Evolutionary conservation across 2,797 vertebrate genomes (phyloP).

Genomic region (Enteromius anoplus): DNA sequence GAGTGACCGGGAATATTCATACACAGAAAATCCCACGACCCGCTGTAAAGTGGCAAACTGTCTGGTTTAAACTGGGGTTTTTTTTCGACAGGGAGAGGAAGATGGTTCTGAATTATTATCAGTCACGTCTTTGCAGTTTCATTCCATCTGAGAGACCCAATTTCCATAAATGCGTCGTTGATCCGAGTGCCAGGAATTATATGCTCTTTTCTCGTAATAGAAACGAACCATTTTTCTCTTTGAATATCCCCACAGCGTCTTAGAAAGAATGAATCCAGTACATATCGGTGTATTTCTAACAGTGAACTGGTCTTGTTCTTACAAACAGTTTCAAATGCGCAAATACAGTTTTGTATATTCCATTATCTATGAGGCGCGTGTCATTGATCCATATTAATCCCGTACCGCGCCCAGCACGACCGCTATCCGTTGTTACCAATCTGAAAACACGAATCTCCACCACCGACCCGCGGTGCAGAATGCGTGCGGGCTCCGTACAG

Average conservation of each 20-base stretch:
- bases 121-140: conserved; percentile 35
- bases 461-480: conserved; percentile 37
- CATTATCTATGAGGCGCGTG: conserved; percentile 29
- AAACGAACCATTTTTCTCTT: conserved; percentile 25
- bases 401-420: conserved; percentile 31
- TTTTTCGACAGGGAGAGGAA: background rate
- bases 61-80: background rate
- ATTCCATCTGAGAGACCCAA: conserved; percentile 8
- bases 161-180: conserved; percentile 30
- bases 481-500: conserved; percentile 33
- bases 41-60: background rate
- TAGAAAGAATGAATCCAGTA: background rate
- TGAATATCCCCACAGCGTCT: conserved; percentile 23
- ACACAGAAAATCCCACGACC: background rate
- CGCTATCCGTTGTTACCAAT: conserved; percentile 22
- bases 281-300: conserved; percentile 2
- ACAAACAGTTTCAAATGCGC: conserved; percentile 44
- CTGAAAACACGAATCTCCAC: conserved; percentile 7
- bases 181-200: conserved; percentile 17
- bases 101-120: conserved; percentile 9
- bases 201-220: background rate
- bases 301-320: conserved; percentile 16
- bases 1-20: background rate
- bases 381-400: conserved; percentile 38
- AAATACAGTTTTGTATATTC: conserved; percentile 52